Conservation (phyloP, 2,888 invertebrate genomes). For the Phyto melanocephala region DNA sequence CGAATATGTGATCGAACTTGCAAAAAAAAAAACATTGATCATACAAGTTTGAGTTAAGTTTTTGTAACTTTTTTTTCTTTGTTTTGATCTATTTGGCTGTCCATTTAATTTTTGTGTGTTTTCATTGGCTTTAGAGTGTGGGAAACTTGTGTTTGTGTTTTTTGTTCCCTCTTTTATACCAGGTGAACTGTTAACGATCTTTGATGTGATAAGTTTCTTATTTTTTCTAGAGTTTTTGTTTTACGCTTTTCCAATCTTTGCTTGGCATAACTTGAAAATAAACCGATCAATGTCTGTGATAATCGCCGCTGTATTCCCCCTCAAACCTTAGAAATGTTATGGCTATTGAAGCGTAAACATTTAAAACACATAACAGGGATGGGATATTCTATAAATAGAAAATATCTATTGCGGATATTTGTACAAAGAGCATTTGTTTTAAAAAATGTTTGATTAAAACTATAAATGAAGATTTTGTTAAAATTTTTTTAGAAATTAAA, state of each 20-base stretch:
- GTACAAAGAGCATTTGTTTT: no score
- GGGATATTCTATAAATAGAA: not conserved
- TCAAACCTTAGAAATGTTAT: conserved; percentile 46
- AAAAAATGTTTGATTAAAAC: no score
- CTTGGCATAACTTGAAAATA: conserved; percentile 28
- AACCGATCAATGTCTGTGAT: conserved; percentile 56
- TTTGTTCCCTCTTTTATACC: conserved; percentile 4
- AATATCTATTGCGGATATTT: no score
- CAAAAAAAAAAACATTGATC: conserved; percentile 35
- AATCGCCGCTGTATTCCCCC: conserved; percentile 38
- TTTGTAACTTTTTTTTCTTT: not conserved
- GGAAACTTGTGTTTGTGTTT: conserved; percentile 45
- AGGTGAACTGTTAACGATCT: conserved; percentile 61
- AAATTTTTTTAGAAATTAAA: no score
- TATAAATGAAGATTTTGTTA: no score
- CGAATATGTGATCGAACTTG: conserved; percentile 37
- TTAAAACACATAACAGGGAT: conserved; percentile 29
- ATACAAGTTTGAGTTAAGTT: not conserved
- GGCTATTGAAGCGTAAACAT: conserved; percentile 58
- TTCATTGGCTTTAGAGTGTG: conserved; percentile 50
- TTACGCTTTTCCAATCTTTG: conserved; percentile 24
- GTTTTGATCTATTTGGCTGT: conserved; percentile 19
- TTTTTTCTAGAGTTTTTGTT: not conserved
- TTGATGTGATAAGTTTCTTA: conserved; percentile 57
- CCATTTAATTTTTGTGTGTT: conserved; percentile 14